Percentiles rank a stretch among this genome's conserved stretches.
Evolutionary conservation across 2,888 invertebrate species (phyloP).

Genomic region (Agrotis clavis): DNA sequence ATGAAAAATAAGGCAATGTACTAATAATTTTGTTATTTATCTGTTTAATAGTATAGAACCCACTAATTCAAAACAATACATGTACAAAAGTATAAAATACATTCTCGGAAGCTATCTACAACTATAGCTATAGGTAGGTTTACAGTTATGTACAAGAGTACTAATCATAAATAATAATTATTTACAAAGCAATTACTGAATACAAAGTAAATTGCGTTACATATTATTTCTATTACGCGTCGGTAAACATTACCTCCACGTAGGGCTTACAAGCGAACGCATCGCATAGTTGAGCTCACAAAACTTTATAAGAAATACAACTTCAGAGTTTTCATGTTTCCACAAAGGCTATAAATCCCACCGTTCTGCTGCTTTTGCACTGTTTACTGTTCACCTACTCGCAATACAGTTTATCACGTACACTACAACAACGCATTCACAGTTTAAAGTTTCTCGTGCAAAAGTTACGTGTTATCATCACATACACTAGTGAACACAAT

Average conservation of each 20-base stretch:
- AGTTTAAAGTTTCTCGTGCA: conserved; percentile 75
- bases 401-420: conserved; percentile 85
- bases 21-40: conserved; percentile 43
- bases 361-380: conserved; percentile 80
- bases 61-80: conserved; percentile 70
- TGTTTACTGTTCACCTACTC: conserved; percentile 83
- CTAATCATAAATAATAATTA: conserved; percentile 84
- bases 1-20: conserved; percentile 39
- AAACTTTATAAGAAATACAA: conserved; percentile 82
- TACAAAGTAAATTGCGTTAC: conserved; percentile 69
- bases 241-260: conserved; percentile 72
- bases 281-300: conserved; percentile 70
- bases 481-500: conserved; percentile 73
- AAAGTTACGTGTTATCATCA: conserved; percentile 73
- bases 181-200: conserved; percentile 82
- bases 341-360: conserved; percentile 83
- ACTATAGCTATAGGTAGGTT: conserved; percentile 71
- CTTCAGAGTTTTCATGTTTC: conserved; percentile 84
- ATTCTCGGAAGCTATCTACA: conserved; percentile 73
- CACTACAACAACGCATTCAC: conserved; percentile 79
- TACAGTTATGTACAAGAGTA: conserved; percentile 79
- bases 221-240: conserved; percentile 68
- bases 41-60: conserved; percentile 72
- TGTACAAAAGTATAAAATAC: conserved; percentile 76
- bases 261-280: conserved; percentile 68